Base-by-base conservation (phyloP, 2,113 vertebrate species). In the Apistogramma diplotaenia region DNA sequence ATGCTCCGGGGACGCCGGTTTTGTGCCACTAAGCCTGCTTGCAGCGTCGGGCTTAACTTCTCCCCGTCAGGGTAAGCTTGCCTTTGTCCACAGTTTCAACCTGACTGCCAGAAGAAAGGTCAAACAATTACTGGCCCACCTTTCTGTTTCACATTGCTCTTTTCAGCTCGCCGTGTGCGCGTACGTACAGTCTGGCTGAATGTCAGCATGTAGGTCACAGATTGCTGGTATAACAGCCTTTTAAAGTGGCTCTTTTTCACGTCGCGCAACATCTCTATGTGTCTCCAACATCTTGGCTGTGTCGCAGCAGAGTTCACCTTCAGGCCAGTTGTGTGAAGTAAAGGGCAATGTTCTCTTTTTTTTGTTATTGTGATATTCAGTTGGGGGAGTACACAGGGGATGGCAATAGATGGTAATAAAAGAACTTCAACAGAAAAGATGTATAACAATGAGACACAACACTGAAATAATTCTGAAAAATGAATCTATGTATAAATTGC, bases 71-170 rank as follows among this genome's bases (percentile, higher is more conserved):
- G 61, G 67, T 86, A 86, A 92, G 83, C 90, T 86, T 60, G 89
- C 89, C 86, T 91, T 91, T 92, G 88, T 86, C 83, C 85, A 84
- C 71, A 21, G 16, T 82, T 90, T 91, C 85, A 89, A 86, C 83
- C 77, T n/a, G 49, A 81, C 89, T 85, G 88, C 86, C 83, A 91
- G 72, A 78, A 87, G 40, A 92, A 93, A 93, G 92, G 91, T 92
- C 90, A 93, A 91, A 92, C 90, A 92, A 91, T 91, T 90, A 92
- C 87, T 87, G 82, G 83, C 84, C 87, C 84, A 91, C 85, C 89
- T 89, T 81, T 84, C 74, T 84, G 80, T 85, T 89, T 85, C 85
- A 76, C 85, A 54, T 78, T 89, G 88, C 88, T 92, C 89, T 92
- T 88, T 90, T 88, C 89, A 83, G 74, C 73, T 75, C 8, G 15